These are phyloP conservation scores for Solen grandis DNA, from an alignment of 1,140 invertebrate species.

Conservation along the genomic window DNA sequence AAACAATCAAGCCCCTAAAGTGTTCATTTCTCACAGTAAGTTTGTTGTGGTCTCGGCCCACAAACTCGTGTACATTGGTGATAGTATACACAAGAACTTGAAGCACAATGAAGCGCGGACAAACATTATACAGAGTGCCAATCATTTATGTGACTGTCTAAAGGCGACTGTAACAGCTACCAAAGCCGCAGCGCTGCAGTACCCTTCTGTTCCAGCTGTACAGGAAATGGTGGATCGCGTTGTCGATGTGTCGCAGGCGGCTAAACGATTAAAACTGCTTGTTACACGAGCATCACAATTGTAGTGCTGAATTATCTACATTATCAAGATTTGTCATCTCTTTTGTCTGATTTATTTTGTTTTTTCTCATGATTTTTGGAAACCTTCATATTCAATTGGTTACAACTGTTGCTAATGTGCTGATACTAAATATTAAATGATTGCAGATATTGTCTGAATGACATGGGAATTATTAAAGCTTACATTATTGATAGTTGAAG, in stretches of 20 bases:
- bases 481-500: too few species aligned
- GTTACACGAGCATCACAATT: slow-evolving; percentile 79
- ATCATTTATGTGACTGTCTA: slow-evolving; percentile 91
- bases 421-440: too few species aligned
- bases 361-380: too few species aligned
- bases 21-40: slow-evolving; percentile 95
- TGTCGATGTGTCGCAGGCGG: slow-evolving; percentile 89
- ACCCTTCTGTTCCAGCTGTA: slow-evolving; percentile 93
- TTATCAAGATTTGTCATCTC: too few species aligned
- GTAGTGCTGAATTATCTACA: too few species aligned
- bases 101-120: slow-evolving; percentile 86
- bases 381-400: too few species aligned
- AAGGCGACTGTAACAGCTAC: slow-evolving; percentile 92
- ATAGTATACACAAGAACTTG: slow-evolving; percentile 90
- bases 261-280: slow-evolving; percentile 87
- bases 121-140: slow-evolving; percentile 89
- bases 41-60: slow-evolving; percentile 96
- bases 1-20: slow-evolving; percentile 95
- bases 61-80: slow-evolving; percentile 95
- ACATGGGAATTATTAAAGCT: too few species aligned
- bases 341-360: too few species aligned
- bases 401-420: too few species aligned
- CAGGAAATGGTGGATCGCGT: slow-evolving; percentile 97
- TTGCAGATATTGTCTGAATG: too few species aligned
- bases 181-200: slow-evolving; percentile 93